Conservation (phyloP, 2,797 vertebrate genomes). For the Fundulus diaphanus region DNA sequence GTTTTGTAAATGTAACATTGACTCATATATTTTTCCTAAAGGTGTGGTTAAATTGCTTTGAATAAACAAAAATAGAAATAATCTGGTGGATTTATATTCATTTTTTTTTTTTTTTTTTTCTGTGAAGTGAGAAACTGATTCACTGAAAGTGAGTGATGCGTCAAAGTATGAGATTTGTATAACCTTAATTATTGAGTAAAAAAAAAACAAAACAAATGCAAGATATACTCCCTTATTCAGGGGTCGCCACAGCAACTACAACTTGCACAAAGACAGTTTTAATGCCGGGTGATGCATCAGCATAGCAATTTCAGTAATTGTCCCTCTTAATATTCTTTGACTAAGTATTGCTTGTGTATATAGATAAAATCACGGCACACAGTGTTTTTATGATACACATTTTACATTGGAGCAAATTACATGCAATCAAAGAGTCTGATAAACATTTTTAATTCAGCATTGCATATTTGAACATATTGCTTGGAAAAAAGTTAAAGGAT, state of each 20-base stretch:
- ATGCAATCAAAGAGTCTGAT: background rate
- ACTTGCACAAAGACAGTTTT: too few species aligned
- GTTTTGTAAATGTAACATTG: conserved; percentile 67
- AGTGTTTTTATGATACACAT: background rate
- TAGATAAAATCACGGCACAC: background rate
- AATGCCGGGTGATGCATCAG: background rate
- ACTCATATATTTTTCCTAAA: conserved; percentile 74
- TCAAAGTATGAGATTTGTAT: background rate
- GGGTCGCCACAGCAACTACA: too few species aligned
- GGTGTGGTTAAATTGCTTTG: conserved; percentile 56
- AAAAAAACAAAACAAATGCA: background rate
- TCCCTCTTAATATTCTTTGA: background rate
- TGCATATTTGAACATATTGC: conserved; percentile 80
- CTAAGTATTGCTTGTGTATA: background rate
- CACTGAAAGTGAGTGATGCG: background rate
- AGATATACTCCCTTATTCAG: too few species aligned
- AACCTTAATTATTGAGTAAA: too few species aligned
- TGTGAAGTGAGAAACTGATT: too few species aligned
- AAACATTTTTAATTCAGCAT: conserved; percentile 57
- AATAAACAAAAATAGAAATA: conserved; percentile 66
- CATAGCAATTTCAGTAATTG: background rate
- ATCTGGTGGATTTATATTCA: background rate
- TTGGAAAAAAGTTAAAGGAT: conserved; percentile 55
- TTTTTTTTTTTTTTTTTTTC: too few species aligned
- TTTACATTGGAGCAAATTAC: background rate